Percentiles rank a stretch among this genome's conserved stretches.
Evolutionary conservation across 2,797 vertebrate genomes (phyloP).

Genomic region (Rhinichthys osculus): DNA sequence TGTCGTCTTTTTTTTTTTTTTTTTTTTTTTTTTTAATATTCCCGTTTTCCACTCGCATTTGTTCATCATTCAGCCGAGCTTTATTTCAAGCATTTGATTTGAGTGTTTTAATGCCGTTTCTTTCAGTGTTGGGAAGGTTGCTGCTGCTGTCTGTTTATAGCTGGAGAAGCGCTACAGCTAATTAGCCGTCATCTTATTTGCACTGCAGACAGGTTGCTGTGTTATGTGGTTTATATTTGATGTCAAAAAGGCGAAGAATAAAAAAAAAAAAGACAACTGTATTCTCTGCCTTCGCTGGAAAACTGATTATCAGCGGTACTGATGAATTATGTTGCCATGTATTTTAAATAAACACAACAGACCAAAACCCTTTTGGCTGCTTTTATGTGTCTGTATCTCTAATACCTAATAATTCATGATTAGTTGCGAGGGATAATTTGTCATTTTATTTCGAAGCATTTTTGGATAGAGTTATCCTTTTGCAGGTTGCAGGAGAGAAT

Average conservation of each 20-base stretch:
- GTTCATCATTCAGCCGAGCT: slow-evolving; percentile 28
- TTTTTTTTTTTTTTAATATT: slow-evolving; percentile 14
- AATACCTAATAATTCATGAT: slow-evolving; percentile 7
- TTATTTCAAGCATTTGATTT: slow-evolving; percentile 37
- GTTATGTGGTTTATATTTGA: slow-evolving; percentile 57
- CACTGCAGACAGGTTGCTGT: slow-evolving; percentile 56
- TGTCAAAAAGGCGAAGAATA: slow-evolving; percentile 48
- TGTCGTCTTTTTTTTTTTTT: slow-evolving; percentile 16
- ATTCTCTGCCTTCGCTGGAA: slow-evolving; percentile 48
- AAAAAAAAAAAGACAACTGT: slow-evolving; percentile 23
- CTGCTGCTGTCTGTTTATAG: slow-evolving; percentile 39
- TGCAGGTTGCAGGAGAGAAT: too few relatives aligned
- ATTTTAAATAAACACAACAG: slow-evolving; percentile 64
- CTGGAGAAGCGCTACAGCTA: slow-evolving; percentile 45
- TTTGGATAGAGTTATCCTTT: neutral
- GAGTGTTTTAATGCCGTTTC: slow-evolving; percentile 38
- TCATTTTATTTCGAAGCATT: neutral
- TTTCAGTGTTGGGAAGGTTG: slow-evolving; percentile 40
- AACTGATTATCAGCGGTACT: slow-evolving; percentile 38
- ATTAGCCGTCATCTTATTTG: slow-evolving; percentile 49
- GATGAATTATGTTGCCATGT: slow-evolving; percentile 58
- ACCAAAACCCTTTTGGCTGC: slow-evolving; percentile 28
- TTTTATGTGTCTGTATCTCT: slow-evolving; percentile 18
- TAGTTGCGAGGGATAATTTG: neutral
- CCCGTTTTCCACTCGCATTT: neutral